Evolutionary conservation across 2,888 invertebrate species (phyloP).

Genomic region (Bellardia bayeri): DNA sequence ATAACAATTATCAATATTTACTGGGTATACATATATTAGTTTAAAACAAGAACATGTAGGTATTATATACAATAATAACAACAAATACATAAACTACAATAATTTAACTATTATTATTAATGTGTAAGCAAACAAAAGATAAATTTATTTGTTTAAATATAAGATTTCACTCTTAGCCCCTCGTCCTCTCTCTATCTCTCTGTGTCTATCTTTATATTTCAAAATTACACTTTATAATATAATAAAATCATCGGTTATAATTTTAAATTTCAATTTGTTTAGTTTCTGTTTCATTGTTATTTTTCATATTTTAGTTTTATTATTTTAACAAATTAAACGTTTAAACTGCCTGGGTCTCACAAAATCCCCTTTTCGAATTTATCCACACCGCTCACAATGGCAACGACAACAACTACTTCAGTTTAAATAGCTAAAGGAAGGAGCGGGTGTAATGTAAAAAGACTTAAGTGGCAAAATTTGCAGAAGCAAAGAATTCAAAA

Average conservation of each 20-base stretch:
- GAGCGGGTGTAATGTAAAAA: neutral
- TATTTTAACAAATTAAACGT: constrained; percentile 40
- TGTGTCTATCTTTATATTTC: no score
- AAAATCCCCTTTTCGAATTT: constrained; percentile 4
- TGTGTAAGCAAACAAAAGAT: constrained; percentile 7
- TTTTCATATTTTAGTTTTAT: constrained; percentile 19
- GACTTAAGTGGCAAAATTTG: constrained; percentile 22
- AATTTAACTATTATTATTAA: neutral
- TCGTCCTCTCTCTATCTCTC: neutral
- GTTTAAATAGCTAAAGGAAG: constrained; percentile 8
- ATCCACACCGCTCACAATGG: neutral
- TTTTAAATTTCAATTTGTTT: constrained; percentile 24
- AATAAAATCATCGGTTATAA: neutral
- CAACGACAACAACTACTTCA: neutral
- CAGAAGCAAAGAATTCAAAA: neutral
- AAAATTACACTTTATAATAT: no score
- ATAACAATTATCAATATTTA: no score
- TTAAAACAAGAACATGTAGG: no score
- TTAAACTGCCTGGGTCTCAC: constrained; percentile 27
- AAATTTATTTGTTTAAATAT: constrained; percentile 16
- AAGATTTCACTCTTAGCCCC: neutral
- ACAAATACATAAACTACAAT: neutral
- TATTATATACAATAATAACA: no score
- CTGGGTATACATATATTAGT: no score
- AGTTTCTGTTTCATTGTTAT: constrained; percentile 9